Percentiles rank a stretch among this genome's conserved stretches.
Evolutionary conservation across 2,888 invertebrate species (phyloP).

Genomic region (Rugalucina vietnamica): DNA sequence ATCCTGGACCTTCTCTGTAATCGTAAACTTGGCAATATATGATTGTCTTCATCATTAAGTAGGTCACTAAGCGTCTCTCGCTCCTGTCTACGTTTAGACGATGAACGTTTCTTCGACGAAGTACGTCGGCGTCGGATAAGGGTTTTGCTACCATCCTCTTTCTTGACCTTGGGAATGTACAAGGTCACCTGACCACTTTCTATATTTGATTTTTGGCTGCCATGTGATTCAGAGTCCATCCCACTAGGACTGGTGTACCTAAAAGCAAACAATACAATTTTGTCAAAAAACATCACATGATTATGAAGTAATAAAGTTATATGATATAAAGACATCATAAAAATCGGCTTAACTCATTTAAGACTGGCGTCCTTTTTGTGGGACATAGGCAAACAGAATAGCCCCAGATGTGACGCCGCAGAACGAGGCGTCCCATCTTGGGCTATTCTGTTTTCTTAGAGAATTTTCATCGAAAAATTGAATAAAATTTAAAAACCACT

Average conservation of each 20-base stretch:
- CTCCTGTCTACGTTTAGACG: conserved; percentile 33
- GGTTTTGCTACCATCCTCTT: conserved; percentile 58
- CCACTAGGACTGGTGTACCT: background rate
- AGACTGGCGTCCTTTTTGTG: too few relatives aligned
- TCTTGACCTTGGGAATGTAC: conserved; percentile 68
- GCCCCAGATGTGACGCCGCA: too few relatives aligned
- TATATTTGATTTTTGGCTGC: conserved; percentile 20
- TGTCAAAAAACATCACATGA: too few relatives aligned
- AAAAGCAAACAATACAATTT: too few relatives aligned
- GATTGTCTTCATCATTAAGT: conserved; percentile 59
- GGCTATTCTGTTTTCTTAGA: too few relatives aligned
- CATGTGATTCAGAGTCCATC: conserved; percentile 37
- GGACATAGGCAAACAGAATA: too few relatives aligned
- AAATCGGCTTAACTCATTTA: too few relatives aligned
- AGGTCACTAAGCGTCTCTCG: conserved; percentile 53
- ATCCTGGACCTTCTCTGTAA: conserved; percentile 45
- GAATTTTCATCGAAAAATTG: too few relatives aligned
- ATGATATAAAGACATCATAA: too few relatives aligned
- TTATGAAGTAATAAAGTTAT: too few relatives aligned
- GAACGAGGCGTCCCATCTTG: too few relatives aligned
- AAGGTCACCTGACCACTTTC: conserved; percentile 39
- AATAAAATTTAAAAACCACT: too few relatives aligned
- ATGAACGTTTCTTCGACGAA: conserved; percentile 44
- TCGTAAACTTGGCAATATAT: conserved; percentile 61
- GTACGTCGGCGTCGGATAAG: conserved; percentile 58